These are phyloP conservation scores for Drosophila arawakana DNA, from an alignment of 1,140 invertebrate species.

Conservation along the genomic window DNA sequence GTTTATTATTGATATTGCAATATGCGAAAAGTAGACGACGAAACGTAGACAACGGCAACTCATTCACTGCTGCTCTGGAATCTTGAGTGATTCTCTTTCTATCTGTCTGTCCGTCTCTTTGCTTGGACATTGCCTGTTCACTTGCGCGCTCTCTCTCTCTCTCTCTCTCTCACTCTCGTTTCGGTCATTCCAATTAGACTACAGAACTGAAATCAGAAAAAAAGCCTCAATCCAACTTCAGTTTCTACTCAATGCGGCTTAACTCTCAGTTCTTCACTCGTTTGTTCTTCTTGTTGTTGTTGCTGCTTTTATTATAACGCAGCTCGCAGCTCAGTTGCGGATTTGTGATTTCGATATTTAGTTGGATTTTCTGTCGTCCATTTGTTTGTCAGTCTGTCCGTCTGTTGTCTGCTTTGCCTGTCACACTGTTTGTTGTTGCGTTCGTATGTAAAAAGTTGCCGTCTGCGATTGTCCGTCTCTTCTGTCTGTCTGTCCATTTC, in stretches of 20 bases:
- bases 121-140: constrained; percentile 13
- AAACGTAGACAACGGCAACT: not conserved
- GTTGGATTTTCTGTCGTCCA: constrained; percentile 64
- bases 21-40: not conserved
- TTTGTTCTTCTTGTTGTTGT: constrained; percentile 8
- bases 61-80: constrained; percentile 6
- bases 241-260: constrained; percentile 4
- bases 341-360: constrained; percentile 82
- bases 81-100: constrained; percentile 15
- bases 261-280: constrained; percentile 36
- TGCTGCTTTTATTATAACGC: constrained; percentile 52
- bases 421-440: constrained; percentile 35
- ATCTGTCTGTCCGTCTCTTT: constrained; percentile 13
- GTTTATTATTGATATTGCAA: constrained; percentile 18
- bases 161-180: too few relatives aligned
- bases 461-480: constrained; percentile 53
- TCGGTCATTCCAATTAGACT: constrained; percentile 47
- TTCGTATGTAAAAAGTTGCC: constrained; percentile 42
- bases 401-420: constrained; percentile 32
- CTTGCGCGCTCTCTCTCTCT: constrained; percentile 10
- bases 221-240: constrained; percentile 19
- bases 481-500: constrained; percentile 20
- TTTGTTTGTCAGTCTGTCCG: constrained; percentile 27
- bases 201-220: constrained; percentile 15
- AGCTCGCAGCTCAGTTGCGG: constrained; percentile 66